These are phyloP conservation scores for Micrasema longulum DNA, from an alignment of 1,140 invertebrate species.

Conservation along the genomic window DNA sequence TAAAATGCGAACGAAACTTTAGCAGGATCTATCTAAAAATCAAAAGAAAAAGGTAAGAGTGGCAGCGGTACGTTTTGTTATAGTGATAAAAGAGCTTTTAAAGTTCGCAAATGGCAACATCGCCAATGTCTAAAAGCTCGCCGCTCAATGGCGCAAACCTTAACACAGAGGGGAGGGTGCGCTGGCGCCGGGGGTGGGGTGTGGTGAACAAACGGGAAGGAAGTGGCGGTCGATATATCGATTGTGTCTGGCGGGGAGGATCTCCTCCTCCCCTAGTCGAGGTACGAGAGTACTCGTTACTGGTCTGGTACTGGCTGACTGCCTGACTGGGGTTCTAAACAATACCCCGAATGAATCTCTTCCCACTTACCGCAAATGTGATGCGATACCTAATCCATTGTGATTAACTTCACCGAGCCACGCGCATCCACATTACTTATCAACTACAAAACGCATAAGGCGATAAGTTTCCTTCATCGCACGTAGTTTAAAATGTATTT, in stretches of 20 bases:
- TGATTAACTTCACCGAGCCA: neutral
- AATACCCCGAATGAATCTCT: conserved; percentile 16
- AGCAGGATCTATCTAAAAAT: no score
- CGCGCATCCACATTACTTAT: no score
- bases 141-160: conserved; percentile 32
- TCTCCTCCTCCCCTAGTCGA: neutral
- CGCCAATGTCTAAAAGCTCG: conserved; percentile 28
- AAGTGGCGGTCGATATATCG: conserved; percentile 54
- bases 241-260: conserved; percentile 49
- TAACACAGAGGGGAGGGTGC: conserved; percentile 5
- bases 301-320: no score
- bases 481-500: no score
- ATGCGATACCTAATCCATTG: neutral
- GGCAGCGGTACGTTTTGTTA: neutral
- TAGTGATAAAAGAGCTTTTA: conserved; percentile 22
- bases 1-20: no score
- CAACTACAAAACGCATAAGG: no score
- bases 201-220: conserved; percentile 11
- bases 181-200: conserved; percentile 1
- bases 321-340: conserved; percentile 10
- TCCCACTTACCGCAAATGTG: neutral
- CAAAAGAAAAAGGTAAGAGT: no score
- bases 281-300: conserved; percentile 3
- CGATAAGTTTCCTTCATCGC: no score
- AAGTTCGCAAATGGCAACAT: conserved; percentile 25